A percentile compares a stretch with the other conserved stretches of the same genome.
Evolutionary conservation across 2,113 vertebrate species (phyloP).

Genomic region (Pogonocichla stellata): DNA sequence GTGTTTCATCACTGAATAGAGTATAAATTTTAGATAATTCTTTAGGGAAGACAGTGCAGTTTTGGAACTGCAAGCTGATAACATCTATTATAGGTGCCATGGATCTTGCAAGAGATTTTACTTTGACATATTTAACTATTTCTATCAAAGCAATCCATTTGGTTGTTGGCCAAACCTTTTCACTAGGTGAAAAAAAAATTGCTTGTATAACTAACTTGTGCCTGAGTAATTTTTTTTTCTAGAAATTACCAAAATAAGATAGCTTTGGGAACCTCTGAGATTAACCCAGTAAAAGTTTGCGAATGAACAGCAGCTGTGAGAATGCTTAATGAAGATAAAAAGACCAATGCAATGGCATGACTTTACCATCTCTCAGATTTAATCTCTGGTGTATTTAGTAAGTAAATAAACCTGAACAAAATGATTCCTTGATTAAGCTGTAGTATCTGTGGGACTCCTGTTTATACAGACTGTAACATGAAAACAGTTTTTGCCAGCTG

Average conservation of each 20-base stretch:
- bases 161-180: background rate
- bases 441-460: background rate
- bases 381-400: background rate
- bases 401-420: background rate
- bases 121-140: background rate
- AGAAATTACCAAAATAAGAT: background rate
- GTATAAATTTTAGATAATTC: background rate
- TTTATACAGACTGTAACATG: background rate
- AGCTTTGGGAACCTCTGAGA: background rate
- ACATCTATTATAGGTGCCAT: background rate
- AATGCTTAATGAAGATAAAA: background rate
- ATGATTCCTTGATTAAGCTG: background rate
- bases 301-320: background rate
- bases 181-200: background rate
- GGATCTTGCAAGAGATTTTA: background rate
- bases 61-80: background rate
- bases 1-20: background rate
- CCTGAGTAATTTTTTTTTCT: background rate
- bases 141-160: background rate
- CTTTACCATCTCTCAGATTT: background rate
- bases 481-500: background rate
- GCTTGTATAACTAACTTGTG: background rate
- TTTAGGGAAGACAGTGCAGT: background rate
- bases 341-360: background rate
- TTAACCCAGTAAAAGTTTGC: background rate